A percentile compares a stretch with the other conserved stretches of the same genome.
Conservation (phyloP, 2,113 vertebrate genomes). For the Syrrhaptes paradoxus region DNA sequence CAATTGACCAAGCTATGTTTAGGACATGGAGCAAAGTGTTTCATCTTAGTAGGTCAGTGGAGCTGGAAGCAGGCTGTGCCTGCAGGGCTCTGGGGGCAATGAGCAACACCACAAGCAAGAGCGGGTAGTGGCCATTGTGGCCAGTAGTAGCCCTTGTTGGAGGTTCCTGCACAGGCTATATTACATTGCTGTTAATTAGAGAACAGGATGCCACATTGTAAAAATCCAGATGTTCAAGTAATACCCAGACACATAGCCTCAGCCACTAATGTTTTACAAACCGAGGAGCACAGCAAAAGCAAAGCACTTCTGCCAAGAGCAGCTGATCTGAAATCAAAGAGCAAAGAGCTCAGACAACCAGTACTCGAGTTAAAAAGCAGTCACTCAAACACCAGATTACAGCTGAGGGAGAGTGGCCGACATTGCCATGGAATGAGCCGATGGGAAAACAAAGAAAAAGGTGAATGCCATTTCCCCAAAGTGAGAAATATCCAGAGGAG, state of each 20-base stretch:
- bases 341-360: neutral
- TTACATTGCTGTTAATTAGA: neutral
- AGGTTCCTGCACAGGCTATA: neutral
- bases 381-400: neutral
- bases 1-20: neutral
- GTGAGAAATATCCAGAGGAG: neutral
- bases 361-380: neutral
- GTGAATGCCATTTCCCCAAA: neutral
- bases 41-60: neutral
- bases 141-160: neutral
- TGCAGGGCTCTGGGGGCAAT: neutral
- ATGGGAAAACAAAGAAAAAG: neutral
- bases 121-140: neutral
- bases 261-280: neutral
- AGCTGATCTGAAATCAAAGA: neutral
- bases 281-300: neutral
- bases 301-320: neutral
- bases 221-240: slow-evolving; percentile 14
- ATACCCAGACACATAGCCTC: neutral
- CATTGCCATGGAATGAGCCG: neutral
- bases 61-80: neutral
- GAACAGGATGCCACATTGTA: neutral
- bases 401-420: neutral
- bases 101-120: neutral
- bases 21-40: neutral